These are phyloP conservation scores for Sebastes matsubarae DNA, from an alignment of 2,797 vertebrate genomes.

Conservation along the genomic window DNA sequence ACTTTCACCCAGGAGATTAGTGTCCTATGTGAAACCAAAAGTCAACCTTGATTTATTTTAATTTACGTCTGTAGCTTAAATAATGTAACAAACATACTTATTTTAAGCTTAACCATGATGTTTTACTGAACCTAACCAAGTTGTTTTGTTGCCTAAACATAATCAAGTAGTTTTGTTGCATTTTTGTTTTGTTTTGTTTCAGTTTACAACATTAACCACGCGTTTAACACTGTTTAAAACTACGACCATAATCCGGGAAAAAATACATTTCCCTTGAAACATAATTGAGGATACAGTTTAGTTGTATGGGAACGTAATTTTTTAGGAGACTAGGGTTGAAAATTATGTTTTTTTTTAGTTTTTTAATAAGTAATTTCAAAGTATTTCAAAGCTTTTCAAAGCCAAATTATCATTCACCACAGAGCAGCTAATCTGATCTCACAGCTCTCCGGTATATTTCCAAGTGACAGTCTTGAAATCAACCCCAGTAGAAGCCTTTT, in stretches of 20 bases:
- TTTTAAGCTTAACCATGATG: too few relatives aligned
- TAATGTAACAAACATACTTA: too few relatives aligned
- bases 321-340: rapidly evolving
- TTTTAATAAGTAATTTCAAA: neutral
- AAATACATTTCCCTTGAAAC: neutral
- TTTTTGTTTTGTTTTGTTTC: too few relatives aligned
- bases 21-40: too few relatives aligned
- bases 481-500: neutral
- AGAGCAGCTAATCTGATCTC: neutral
- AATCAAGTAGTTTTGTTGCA: too few relatives aligned
- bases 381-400: neutral
- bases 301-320: neutral
- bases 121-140: too few relatives aligned
- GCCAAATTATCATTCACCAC: neutral
- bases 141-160: too few relatives aligned
- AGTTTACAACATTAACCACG: too few relatives aligned
- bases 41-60: too few relatives aligned
- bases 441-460: neutral
- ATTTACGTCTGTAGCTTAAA: too few relatives aligned
- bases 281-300: neutral
- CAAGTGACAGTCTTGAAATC: neutral
- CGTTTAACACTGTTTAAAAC: neutral
- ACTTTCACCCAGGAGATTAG: too few relatives aligned
- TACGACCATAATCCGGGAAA: rapidly evolving
- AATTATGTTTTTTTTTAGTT: rapidly evolving